Conservation (phyloP, 2,888 invertebrate genomes). For the Brenthis ino region DNA sequence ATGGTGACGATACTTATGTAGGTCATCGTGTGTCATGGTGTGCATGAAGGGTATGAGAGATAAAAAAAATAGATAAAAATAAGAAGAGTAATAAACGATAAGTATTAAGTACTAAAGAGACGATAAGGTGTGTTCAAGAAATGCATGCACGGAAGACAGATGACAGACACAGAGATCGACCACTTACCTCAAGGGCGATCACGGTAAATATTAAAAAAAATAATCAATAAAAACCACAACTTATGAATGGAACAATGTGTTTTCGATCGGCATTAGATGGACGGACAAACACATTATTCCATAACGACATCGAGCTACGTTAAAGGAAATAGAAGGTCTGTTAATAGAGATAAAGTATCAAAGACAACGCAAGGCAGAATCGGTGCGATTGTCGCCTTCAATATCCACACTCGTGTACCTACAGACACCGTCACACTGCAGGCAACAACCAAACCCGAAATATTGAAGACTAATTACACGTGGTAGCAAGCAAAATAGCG, state of each 20-base stretch:
- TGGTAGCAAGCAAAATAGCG: slow-evolving; percentile 79
- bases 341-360: slow-evolving; percentile 64
- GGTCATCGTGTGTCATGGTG: slow-evolving; percentile 67
- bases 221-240: slow-evolving; percentile 40
- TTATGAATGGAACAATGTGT: slow-evolving; percentile 70
- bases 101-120: slow-evolving; percentile 52
- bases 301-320: slow-evolving; percentile 72
- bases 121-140: slow-evolving; percentile 52
- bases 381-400: slow-evolving; percentile 78
- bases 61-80: slow-evolving; percentile 61
- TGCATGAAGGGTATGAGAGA: slow-evolving; percentile 72
- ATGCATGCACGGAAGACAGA: slow-evolving; percentile 69
- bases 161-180: slow-evolving; percentile 71
- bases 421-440: slow-evolving; percentile 67
- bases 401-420: slow-evolving; percentile 65
- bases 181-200: slow-evolving; percentile 66
- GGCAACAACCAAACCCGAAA: slow-evolving; percentile 77
- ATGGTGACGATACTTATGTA: slow-evolving; percentile 57
- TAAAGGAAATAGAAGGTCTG: slow-evolving; percentile 63
- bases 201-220: slow-evolving; percentile 32
- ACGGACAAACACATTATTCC: slow-evolving; percentile 65
- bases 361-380: slow-evolving; percentile 77
- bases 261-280: slow-evolving; percentile 40
- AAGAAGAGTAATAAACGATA: slow-evolving; percentile 59
- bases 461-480: slow-evolving; percentile 75